These are phyloP conservation scores for Acrocephalus kingi DNA, from an alignment of 2,113 vertebrate species.

Conservation along the genomic window DNA sequence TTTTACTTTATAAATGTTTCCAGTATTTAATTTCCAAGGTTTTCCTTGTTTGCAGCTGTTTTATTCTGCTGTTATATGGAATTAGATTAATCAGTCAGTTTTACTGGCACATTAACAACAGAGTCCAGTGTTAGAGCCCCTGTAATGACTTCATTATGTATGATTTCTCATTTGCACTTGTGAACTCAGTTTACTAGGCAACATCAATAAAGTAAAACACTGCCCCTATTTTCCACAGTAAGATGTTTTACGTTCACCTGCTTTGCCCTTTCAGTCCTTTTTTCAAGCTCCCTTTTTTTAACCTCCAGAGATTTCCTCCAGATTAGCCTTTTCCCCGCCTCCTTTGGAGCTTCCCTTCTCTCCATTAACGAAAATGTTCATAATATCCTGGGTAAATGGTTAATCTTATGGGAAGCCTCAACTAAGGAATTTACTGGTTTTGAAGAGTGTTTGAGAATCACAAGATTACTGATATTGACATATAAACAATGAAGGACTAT, in stretches of 20 bases:
- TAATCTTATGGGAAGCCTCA: background rate
- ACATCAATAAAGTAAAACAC: constrained; percentile 49
- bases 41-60: constrained; percentile 56
- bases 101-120: constrained; percentile 55
- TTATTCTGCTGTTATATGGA: constrained; percentile 33
- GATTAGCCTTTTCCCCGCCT: background rate
- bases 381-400: background rate
- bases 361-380: background rate
- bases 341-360: background rate
- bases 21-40: constrained; percentile 45
- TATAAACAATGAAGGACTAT: background rate
- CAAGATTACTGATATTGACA: background rate
- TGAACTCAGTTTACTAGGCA: constrained; percentile 59
- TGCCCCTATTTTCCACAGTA: background rate
- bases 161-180: constrained; percentile 54
- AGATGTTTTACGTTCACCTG: background rate
- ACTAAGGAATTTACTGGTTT: background rate
- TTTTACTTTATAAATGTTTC: constrained; percentile 64
- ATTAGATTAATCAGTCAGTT: constrained; percentile 50
- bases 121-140: constrained; percentile 29
- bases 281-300: background rate
- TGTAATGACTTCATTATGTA: constrained; percentile 59
- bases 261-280: background rate
- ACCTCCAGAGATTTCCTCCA: background rate
- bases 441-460: background rate